Evolutionary conservation across 1,140 invertebrate species (phyloP).

Genomic region (Drosophila ironensis): DNA sequence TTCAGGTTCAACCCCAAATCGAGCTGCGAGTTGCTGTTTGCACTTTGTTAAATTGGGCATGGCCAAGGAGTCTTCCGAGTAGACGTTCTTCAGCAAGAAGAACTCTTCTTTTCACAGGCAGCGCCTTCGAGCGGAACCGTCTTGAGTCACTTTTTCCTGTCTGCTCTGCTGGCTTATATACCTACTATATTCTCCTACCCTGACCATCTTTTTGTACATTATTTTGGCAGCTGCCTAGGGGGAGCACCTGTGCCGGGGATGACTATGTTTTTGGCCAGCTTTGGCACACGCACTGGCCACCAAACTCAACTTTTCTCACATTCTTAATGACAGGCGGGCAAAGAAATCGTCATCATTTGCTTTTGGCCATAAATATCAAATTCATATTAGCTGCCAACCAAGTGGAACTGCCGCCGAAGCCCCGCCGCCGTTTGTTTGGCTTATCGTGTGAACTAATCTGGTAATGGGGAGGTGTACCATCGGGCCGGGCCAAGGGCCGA

Average conservation of each 20-base stretch:
- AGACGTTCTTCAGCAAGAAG: background rate
- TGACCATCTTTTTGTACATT: background rate
- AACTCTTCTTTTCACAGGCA: slow-evolving; percentile 53
- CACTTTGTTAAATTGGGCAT: slow-evolving; percentile 54
- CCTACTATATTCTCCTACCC: background rate
- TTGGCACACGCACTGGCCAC: slow-evolving; percentile 6
- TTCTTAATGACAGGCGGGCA: slow-evolving; percentile 29
- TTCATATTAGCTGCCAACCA: slow-evolving; percentile 60
- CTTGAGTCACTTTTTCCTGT: slow-evolving; percentile 12
- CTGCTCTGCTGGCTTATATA: background rate
- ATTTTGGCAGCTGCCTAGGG: slow-evolving; percentile 2
- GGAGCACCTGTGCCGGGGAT: background rate
- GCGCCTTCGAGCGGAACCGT: slow-evolving; percentile 56
- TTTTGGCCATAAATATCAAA: slow-evolving; percentile 54
- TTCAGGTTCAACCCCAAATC: too few species aligned
- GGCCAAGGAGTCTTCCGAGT: slow-evolving; percentile 2
- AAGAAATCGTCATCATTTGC: slow-evolving; percentile 42
- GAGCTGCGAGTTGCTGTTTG: background rate
- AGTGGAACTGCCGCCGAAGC: slow-evolving; percentile 44
- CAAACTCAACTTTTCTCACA: slow-evolving; percentile 42
- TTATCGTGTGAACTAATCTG: slow-evolving; percentile 79
- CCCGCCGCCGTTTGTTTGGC: slow-evolving; percentile 47
- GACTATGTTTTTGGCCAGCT: background rate
- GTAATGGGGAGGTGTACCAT: background rate
- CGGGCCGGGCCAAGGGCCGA: background rate